phyloP scores from a whole-genome alignment of 1,140 invertebrate species.

The Hylaeus volcanicus region DNA sequence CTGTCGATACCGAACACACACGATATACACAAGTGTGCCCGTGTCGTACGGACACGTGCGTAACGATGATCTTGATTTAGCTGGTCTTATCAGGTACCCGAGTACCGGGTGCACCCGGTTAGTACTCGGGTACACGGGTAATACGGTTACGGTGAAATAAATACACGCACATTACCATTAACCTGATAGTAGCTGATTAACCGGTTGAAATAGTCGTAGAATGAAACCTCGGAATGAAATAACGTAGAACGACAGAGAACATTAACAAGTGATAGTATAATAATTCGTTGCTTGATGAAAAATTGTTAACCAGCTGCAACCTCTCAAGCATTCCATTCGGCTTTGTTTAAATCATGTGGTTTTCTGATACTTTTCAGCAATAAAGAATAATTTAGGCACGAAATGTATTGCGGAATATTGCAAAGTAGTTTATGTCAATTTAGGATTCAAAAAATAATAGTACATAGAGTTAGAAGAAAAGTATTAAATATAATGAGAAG shows the following conservation, averaged over 20 bases:
- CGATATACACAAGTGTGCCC: not conserved
- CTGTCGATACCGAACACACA: not conserved
- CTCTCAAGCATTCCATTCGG: too few species aligned
- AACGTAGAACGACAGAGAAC: not conserved
- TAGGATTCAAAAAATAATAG: too few species aligned
- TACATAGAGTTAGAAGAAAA: too few species aligned
- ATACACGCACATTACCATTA: conserved; percentile 12
- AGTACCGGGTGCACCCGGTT: not conserved
- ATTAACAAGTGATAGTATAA: not conserved
- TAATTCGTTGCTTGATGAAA: too few species aligned
- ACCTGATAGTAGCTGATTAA: not conserved
- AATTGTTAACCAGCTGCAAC: too few species aligned
- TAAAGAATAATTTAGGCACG: too few species aligned
- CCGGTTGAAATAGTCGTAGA: not conserved
- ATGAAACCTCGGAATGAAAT: conserved; percentile 3
- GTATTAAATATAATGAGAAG: too few species aligned
- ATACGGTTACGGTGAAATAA: not conserved
- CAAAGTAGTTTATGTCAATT: too few species aligned
- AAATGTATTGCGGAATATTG: too few species aligned
- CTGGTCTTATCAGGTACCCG: not conserved
- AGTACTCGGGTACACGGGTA: not conserved
- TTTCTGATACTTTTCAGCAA: too few species aligned
- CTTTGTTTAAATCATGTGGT: too few species aligned
- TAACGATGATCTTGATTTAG: not conserved
- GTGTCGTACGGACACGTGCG: conserved; percentile 8